Evolutionary conservation across 2,797 vertebrate genomes (phyloP).

Genomic region (Sebastes oblongus): DNA sequence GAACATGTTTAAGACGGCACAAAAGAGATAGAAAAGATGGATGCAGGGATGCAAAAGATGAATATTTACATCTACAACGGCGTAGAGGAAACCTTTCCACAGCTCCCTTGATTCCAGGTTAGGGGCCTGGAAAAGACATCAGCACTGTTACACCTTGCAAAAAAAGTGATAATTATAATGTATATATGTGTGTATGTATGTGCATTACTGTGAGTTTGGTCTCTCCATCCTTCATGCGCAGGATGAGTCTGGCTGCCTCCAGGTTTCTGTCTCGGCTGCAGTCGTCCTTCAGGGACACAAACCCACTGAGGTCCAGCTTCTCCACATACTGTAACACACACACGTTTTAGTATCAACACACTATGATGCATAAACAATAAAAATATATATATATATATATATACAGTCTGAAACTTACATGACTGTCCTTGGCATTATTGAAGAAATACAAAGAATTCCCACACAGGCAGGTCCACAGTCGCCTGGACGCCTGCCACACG

Average conservation of each 20-base stretch:
- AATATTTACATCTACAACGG: constrained; percentile 84
- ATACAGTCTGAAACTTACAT: constrained; percentile 75
- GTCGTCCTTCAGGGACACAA: constrained; percentile 84
- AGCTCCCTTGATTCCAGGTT: constrained; percentile 88
- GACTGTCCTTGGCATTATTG: constrained; percentile 80
- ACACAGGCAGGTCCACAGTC: constrained; percentile 87
- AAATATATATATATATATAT: no score
- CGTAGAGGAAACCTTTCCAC: constrained; percentile 91
- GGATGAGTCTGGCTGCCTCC: constrained; percentile 78
- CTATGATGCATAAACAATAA: not conserved
- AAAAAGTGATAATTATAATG: not conserved
- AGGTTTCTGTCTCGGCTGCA: constrained; percentile 79
- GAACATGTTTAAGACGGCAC: not conserved
- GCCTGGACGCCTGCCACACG: constrained; percentile 81
- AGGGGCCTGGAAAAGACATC: constrained; percentile 75
- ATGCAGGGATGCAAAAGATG: constrained; percentile 7
- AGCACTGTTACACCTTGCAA: not conserved
- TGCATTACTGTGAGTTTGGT: constrained; percentile 86
- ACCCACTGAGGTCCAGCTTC: constrained; percentile 84
- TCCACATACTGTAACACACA: constrained; percentile 83
- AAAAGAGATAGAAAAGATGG: not conserved
- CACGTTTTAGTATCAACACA: not conserved
- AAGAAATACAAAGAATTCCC: constrained; percentile 89
- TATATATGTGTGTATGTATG: not conserved
- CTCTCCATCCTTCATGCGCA: constrained; percentile 84